phyloP scores from a whole-genome alignment of 1,140 invertebrate genomes.

The Eupeodes corollae region DNA sequence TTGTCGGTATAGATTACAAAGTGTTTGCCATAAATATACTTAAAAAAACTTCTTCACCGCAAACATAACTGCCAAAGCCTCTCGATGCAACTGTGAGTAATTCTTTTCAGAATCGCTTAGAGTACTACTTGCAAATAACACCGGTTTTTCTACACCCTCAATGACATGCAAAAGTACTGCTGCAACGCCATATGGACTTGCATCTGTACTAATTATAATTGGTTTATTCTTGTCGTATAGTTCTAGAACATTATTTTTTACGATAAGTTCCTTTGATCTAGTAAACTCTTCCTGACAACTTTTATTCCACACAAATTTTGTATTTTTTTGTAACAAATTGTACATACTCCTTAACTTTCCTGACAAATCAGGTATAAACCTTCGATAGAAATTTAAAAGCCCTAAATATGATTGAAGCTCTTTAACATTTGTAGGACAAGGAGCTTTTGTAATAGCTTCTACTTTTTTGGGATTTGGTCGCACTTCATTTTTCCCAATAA shows the following conservation, averaged over 20 bases:
- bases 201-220: slow-evolving; percentile 11
- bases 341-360: slow-evolving; percentile 17
- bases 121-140: slow-evolving; percentile 35
- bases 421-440: slow-evolving; percentile 20
- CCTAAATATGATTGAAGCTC: slow-evolving; percentile 31
- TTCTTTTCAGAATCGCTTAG: slow-evolving; percentile 34
- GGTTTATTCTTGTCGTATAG: slow-evolving; percentile 18
- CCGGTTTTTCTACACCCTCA: slow-evolving; percentile 19
- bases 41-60: slow-evolving; percentile 28
- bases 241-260: slow-evolving; percentile 4
- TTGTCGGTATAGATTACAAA: slow-evolving; percentile 28
- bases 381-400: slow-evolving; percentile 26
- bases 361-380: slow-evolving; percentile 22
- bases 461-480: slow-evolving; percentile 28
- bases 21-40: slow-evolving; percentile 31
- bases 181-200: slow-evolving; percentile 8
- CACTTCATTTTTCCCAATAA: slow-evolving; percentile 25
- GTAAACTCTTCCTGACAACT: slow-evolving; percentile 7
- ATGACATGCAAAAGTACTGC: slow-evolving; percentile 18
- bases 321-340: slow-evolving; percentile 11
- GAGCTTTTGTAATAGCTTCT: slow-evolving; percentile 27
- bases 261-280: slow-evolving; percentile 8
- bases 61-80: slow-evolving; percentile 38
- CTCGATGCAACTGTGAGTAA: slow-evolving; percentile 39
- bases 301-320: slow-evolving; percentile 11